phyloP scores from a whole-genome alignment of 2,888 invertebrate genomes.

The Tenodera sinensis region DNA sequence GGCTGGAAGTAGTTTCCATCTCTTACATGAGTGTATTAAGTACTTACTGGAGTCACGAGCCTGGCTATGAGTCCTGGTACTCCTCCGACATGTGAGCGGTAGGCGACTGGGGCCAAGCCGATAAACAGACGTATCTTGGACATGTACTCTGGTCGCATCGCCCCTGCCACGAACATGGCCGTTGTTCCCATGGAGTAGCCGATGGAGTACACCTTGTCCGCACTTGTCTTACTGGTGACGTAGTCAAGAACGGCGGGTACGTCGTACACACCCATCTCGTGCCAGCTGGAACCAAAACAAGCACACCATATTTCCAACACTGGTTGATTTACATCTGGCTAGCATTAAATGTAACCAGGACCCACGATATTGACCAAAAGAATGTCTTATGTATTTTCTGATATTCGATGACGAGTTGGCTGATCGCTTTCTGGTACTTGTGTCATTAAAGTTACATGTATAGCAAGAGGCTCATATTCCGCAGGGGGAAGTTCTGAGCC shows the following conservation, averaged over 20 bases:
- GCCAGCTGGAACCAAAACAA: conserved; percentile 59
- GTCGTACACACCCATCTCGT: conserved; percentile 76
- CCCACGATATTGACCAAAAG: too few species aligned
- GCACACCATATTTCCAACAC: too few species aligned
- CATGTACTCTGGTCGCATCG: conserved; percentile 60
- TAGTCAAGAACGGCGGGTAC: conserved; percentile 78
- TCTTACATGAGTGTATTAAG: too few species aligned
- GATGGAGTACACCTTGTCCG: conserved; percentile 48
- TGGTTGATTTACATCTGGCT: too few species aligned
- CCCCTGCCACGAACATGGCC: conserved; percentile 62
- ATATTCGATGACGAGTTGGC: too few species aligned
- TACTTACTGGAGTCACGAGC: background rate
- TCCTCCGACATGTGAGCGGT: conserved; percentile 31
- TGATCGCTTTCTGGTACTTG: too few species aligned
- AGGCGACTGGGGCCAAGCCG: conserved; percentile 68
- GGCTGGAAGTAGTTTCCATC: too few species aligned
- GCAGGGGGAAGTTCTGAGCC: too few species aligned
- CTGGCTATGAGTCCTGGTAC: background rate
- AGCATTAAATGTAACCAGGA: too few species aligned
- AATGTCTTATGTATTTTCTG: too few species aligned
- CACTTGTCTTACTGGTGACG: conserved; percentile 44
- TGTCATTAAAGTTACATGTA: too few species aligned
- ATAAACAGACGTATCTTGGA: conserved; percentile 62
- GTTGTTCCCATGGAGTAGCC: conserved; percentile 66
- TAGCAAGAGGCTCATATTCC: too few species aligned